These are phyloP conservation scores for Punctoribates punctum DNA, from an alignment of 2,888 invertebrate genomes.

Conservation along the genomic window DNA sequence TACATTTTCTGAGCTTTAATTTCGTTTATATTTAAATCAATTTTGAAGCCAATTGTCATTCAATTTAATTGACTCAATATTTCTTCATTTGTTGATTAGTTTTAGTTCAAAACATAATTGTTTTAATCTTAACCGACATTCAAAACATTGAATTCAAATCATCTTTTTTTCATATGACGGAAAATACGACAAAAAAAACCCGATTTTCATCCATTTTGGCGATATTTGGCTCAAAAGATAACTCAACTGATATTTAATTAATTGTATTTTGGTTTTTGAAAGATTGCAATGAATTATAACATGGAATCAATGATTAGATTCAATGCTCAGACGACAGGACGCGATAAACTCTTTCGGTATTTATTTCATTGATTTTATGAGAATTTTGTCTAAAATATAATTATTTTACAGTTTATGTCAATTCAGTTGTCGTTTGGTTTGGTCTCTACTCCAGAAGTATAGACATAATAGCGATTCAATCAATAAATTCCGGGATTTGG, in stretches of 20 bases:
- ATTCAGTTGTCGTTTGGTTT: conserved; percentile 72
- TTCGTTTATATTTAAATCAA: neutral
- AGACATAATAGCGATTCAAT: conserved; percentile 64
- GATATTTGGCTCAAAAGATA: too few species aligned
- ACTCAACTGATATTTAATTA: too few species aligned
- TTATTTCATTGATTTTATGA: neutral
- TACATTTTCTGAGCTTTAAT: neutral
- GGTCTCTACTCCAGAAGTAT: conserved; percentile 69
- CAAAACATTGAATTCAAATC: too few species aligned
- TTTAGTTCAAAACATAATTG: too few species aligned
- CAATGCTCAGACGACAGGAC: conserved; percentile 45
- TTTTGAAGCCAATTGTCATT: neutral
- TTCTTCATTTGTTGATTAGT: too few species aligned
- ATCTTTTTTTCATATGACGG: too few species aligned
- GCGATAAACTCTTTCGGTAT: conserved; percentile 47
- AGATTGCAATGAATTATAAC: neutral
- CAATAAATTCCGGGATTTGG: conserved; percentile 72
- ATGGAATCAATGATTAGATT: conserved; percentile 47
- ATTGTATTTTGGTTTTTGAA: too few species aligned
- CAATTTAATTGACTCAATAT: too few species aligned
- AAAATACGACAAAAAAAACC: too few species aligned
- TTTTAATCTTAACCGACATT: too few species aligned
- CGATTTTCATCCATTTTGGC: too few species aligned
- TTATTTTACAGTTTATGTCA: conserved; percentile 68
- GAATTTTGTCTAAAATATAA: neutral